Base-by-base conservation (phyloP, 2,888 invertebrate genomes). In the Seira musarum region DNA sequence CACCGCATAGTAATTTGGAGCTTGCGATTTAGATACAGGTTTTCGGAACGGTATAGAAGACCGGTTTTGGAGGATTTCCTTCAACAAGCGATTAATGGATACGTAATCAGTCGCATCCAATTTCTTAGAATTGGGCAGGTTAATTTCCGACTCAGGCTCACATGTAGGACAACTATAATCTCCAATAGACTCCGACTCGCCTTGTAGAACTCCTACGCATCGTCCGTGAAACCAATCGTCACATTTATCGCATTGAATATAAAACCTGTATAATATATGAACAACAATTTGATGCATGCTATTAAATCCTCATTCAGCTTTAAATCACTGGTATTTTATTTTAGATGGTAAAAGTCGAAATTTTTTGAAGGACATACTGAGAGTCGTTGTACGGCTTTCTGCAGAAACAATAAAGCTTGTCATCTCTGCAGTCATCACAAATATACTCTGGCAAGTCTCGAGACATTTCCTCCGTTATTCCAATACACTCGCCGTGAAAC, bases 141-240 rank as follows among this genome's bases (percentile, higher is more conserved):
- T 97, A 21, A 96, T 94, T 17, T 94, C 93, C 85, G 95, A 95
- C 89, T 96, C 95, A 86, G 95, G 92, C 89, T 96, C 95, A 90
- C 99, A 99, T 88, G 95, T 95, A 0, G 99, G 99, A 90, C 99
- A 99, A 85, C 96, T 93, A 88, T 99, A 99, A 87, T 97, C 96
- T 88, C 97, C 98, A 86, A 98, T 96, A 87, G 94, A 94, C 88
- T 97, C 96, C 22, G 97, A 98, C 89, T 97, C 97, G 1, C 95
- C 95, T 88, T 96, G 96, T 68, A 96, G 90, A 87, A 97, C 96
- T 53, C 98, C 98, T 63, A 99, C 98, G 90, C 99, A 99, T 78
- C 96, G 92, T 6, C 98, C 98, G 89, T 99, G 99, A 91, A 98
- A 99, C 99, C 99, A 99, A 90, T 97, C 98, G 89, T 98, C 97